A percentile compares a stretch with the other conserved stretches of the same genome.
These are phyloP conservation scores for Rafetus swinhoei DNA, from an alignment of 2,113 vertebrate species.

Conservation along the genomic window DNA sequence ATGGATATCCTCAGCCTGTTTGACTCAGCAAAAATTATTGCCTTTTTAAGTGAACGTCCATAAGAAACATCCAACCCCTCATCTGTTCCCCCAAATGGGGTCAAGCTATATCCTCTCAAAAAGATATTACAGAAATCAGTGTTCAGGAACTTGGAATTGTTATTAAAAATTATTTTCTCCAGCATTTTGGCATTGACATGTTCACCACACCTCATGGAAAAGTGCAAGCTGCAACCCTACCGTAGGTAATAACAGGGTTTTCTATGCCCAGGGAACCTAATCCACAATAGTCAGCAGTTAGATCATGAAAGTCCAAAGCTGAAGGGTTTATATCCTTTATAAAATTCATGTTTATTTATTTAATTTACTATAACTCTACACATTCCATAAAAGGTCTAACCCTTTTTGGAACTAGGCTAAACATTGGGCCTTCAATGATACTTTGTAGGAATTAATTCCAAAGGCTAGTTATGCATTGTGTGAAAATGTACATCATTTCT, in stretches of 20 bases:
- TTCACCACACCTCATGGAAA: neutral
- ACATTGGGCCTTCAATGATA: neutral
- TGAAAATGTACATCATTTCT: neutral
- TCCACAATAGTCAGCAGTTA: neutral
- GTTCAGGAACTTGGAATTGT: neutral
- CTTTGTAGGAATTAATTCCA: neutral
- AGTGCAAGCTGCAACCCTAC: neutral
- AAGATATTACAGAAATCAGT: neutral
- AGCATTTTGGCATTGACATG: neutral
- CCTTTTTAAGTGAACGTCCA: neutral
- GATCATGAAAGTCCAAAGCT: neutral
- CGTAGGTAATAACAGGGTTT: neutral
- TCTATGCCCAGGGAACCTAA: neutral
- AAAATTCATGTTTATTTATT: neutral
- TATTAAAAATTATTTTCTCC: neutral
- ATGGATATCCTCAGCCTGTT: neutral
- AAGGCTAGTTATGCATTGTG: rapidly evolving
- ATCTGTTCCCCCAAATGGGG: neutral
- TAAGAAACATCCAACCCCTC: neutral
- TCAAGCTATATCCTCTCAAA: neutral
- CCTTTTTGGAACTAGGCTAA: neutral
- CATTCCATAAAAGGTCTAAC: neutral
- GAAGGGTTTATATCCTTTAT: neutral
- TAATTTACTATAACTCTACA: neutral
- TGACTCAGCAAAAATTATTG: neutral